Evolutionary conservation across 2,113 vertebrate genomes (phyloP).

Genomic region (Phalacrocorax brasilianus): DNA sequence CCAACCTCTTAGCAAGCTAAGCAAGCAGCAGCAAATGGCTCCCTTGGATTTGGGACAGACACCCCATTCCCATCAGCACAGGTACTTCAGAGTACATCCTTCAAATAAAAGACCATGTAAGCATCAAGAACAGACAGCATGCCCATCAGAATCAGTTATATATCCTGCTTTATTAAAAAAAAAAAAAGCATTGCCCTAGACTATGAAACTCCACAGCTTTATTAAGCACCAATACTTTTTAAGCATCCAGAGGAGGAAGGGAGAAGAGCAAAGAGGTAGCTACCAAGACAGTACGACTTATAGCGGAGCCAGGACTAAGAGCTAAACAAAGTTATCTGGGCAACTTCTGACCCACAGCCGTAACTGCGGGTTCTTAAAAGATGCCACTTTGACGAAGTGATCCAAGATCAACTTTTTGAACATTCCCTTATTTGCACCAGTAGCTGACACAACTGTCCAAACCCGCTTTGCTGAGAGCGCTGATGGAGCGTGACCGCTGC

Average conservation of each 20-base stretch:
- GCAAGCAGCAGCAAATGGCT: not conserved
- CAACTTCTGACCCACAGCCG: not conserved
- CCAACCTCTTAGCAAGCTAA: not conserved
- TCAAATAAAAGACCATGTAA: not conserved
- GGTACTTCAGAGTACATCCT: not conserved
- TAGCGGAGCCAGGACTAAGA: not conserved
- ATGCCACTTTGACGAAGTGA: not conserved
- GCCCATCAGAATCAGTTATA: not conserved
- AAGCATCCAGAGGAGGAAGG: not conserved
- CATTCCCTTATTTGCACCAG: not conserved
- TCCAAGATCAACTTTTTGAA: not conserved
- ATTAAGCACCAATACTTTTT: not conserved
- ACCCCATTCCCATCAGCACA: not conserved
- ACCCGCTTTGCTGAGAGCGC: accelerated
- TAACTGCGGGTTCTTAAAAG: not conserved
- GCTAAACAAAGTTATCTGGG: not conserved
- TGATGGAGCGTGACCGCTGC: accelerated
- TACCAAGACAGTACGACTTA: not conserved
- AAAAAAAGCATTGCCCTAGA: not conserved
- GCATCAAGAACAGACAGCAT: not conserved
- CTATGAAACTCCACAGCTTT: not conserved
- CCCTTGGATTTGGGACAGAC: not conserved
- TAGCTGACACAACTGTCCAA: accelerated
- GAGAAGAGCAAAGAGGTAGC: not conserved
- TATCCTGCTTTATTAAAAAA: not conserved